Evolutionary conservation across 2,113 vertebrate genomes (phyloP).

Genomic region (Ptilonorhynchus violaceus): DNA sequence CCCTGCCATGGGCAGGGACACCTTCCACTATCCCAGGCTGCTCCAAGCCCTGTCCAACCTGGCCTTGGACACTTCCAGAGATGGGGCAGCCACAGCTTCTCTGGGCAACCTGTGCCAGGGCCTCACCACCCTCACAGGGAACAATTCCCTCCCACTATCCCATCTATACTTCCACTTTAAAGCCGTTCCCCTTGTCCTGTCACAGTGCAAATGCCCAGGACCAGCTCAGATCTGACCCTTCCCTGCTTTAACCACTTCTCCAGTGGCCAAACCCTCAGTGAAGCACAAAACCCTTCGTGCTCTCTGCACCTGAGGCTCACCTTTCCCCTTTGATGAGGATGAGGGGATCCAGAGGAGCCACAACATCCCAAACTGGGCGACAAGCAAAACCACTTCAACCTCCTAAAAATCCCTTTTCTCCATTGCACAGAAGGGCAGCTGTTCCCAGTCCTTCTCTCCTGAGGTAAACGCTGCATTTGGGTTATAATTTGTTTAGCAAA

Average conservation of each 20-base stretch:
- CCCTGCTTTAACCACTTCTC: neutral
- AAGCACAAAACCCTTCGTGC: neutral
- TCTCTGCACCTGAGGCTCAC: neutral
- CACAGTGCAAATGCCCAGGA: neutral
- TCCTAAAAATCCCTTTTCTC: neutral
- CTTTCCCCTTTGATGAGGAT: no score
- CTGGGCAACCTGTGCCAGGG: neutral
- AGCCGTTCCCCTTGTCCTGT: neutral
- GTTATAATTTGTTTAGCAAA: slow-evolving; percentile 4
- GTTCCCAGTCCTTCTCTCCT: neutral
- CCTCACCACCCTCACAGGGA: fast-evolving
- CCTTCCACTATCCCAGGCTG: no score
- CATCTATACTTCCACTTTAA: neutral
- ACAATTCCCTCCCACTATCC: neutral
- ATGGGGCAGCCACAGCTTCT: neutral
- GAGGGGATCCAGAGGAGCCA: neutral
- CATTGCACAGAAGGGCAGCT: neutral
- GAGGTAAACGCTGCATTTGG: neutral
- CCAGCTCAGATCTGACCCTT: neutral
- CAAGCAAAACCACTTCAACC: neutral
- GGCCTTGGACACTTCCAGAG: neutral
- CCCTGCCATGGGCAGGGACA: no score
- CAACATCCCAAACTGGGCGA: neutral
- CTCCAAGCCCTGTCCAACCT: neutral
- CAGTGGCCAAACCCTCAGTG: neutral